Conservation (phyloP, 1,140 invertebrate species). For the Melipona quadrifasciata region DNA sequence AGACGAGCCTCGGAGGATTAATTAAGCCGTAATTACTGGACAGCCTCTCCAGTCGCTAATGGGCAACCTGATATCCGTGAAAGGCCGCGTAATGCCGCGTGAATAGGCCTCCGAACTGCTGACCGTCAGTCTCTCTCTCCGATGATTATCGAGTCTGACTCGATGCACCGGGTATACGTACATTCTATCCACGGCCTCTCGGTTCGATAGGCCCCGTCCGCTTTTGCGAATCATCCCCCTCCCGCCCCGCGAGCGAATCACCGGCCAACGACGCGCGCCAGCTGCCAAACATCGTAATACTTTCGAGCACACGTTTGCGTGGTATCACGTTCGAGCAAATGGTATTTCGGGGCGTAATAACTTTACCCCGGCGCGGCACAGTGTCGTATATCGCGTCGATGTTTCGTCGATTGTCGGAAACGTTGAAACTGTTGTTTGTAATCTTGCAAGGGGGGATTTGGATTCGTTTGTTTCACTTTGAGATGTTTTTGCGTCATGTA, state of each 20-base stretch:
- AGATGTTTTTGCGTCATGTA: too few relatives aligned
- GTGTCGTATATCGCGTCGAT: too few relatives aligned
- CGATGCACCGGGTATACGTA: constrained; percentile 37
- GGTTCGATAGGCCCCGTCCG: constrained; percentile 5
- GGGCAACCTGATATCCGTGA: constrained; percentile 79
- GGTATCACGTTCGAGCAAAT: too few relatives aligned
- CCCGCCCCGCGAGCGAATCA: not conserved
- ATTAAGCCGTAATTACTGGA: constrained; percentile 80
- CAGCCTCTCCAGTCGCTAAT: constrained; percentile 78
- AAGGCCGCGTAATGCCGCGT: constrained; percentile 74
- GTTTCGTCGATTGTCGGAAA: too few relatives aligned
- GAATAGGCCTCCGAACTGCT: constrained; percentile 70
- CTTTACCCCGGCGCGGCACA: too few relatives aligned
- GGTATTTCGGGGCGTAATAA: too few relatives aligned
- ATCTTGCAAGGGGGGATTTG: too few relatives aligned
- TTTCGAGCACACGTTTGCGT: too few relatives aligned
- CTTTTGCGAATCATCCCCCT: too few relatives aligned
- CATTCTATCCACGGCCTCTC: not conserved
- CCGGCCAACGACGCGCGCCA: not conserved
- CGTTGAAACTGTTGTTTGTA: too few relatives aligned
- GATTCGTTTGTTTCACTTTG: too few relatives aligned
- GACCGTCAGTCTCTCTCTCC: constrained; percentile 64
- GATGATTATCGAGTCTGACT: constrained; percentile 63
- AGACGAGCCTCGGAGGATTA: constrained; percentile 76
- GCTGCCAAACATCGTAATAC: not conserved